Percentiles rank a stretch among this genome's conserved stretches.
Conservation (phyloP, 2,888 invertebrate genomes). For the Latrodectus elegans region DNA sequence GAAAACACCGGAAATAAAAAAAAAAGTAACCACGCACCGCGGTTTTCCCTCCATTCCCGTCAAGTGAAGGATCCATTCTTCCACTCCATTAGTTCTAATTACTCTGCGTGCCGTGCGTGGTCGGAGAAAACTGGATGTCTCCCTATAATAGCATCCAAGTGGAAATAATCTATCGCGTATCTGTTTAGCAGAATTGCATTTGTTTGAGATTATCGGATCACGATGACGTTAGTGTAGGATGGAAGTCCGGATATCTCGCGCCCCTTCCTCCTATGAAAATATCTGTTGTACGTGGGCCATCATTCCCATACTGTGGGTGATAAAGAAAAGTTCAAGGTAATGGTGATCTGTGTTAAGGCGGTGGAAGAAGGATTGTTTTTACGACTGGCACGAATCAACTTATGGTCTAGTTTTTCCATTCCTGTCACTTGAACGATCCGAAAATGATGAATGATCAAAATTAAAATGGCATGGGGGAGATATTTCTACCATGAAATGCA, state of each 20-base stretch:
- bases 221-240: slow-evolving; percentile 16
- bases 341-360: too few species aligned
- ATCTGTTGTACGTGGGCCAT: too few species aligned
- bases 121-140: slow-evolving; percentile 1
- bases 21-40: neutral
- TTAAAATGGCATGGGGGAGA: too few species aligned
- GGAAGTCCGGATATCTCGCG: neutral
- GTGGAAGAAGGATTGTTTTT: too few species aligned
- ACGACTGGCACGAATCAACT: too few species aligned
- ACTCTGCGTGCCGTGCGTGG: slow-evolving; percentile 6
- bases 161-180: slow-evolving; percentile 27
- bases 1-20: too few species aligned
- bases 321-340: too few species aligned
- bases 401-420: too few species aligned
- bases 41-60: neutral
- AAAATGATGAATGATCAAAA: too few species aligned
- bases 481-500: too few species aligned
- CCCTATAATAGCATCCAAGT: slow-evolving; percentile 8
- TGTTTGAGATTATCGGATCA: slow-evolving; percentile 38
- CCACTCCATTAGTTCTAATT: slow-evolving; percentile 53
- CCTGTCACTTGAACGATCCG: too few species aligned
- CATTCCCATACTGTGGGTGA: too few species aligned
- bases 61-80: slow-evolving; percentile 19
- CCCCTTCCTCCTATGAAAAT: neutral
- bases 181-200: neutral